These are phyloP conservation scores for Drosophila heteroneura DNA, from an alignment of 2,888 invertebrate genomes.

Conservation along the genomic window DNA sequence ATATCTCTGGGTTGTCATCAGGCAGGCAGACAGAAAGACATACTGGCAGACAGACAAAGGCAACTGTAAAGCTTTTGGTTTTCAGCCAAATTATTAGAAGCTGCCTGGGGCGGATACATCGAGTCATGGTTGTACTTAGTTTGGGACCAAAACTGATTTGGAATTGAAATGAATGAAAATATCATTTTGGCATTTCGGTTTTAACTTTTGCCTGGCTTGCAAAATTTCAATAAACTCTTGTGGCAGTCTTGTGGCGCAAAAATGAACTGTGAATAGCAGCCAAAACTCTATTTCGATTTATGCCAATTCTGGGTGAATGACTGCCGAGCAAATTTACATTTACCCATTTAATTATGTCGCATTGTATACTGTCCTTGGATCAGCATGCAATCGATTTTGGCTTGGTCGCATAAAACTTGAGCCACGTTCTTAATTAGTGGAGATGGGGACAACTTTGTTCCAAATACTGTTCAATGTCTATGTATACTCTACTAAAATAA, in stretches of 20 bases:
- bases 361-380: conserved; percentile 2
- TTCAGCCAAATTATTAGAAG: conserved; percentile 74
- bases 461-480: conserved; percentile 26
- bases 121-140: conserved; percentile 3
- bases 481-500: conserved; percentile 20
- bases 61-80: conserved; percentile 59
- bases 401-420: conserved; percentile 11
- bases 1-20: conserved; percentile 75
- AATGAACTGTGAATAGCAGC: conserved; percentile 16
- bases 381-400: conserved; percentile 8
- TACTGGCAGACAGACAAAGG: conserved; percentile 6
- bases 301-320: conserved; percentile 22
- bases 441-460: conserved; percentile 9
- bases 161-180: conserved; percentile 71
- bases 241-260: conserved; percentile 12
- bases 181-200: conserved; percentile 40
- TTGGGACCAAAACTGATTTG: conserved; percentile 50
- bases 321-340: conserved; percentile 30
- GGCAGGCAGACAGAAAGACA: conserved; percentile 8
- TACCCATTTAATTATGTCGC: conserved; percentile 2
- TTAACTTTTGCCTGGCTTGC: conserved; percentile 68
- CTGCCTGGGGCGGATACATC: conserved; percentile 14
- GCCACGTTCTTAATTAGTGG: conserved; percentile 51
- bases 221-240: conserved; percentile 69
- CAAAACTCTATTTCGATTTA: not conserved